These are phyloP conservation scores for Saguinus oedipus DNA, from an alignment of 2,797 vertebrate genomes.

Conservation along the genomic window DNA sequence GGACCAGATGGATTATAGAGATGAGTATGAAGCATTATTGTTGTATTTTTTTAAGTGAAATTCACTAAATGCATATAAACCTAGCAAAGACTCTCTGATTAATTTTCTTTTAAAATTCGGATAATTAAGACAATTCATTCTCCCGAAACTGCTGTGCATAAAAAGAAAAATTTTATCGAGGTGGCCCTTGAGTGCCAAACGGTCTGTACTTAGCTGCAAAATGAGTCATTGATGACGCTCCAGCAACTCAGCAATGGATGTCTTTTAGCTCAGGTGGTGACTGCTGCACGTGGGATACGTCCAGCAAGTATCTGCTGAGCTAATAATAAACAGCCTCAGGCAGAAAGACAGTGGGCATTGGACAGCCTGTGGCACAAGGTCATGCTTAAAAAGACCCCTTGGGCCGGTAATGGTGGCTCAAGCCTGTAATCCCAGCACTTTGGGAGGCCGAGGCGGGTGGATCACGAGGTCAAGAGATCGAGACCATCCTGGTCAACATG, in stretches of 20 bases:
- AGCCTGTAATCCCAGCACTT: no score
- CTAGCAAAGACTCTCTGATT: not conserved
- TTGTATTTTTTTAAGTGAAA: not conserved
- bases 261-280: no score
- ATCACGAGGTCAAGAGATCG: no score
- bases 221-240: not conserved
- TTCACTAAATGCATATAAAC: not conserved
- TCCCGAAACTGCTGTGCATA: not conserved
- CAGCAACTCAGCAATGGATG: accelerated
- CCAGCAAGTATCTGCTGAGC: not conserved
- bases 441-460: no score
- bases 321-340: not conserved
- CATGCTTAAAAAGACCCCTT: not conserved
- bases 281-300: not conserved
- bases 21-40: not conserved
- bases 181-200: not conserved
- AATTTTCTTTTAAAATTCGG: not conserved
- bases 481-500: no score
- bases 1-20: not conserved
- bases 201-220: not conserved
- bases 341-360: not conserved
- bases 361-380: not conserved
- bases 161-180: not conserved
- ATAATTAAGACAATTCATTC: not conserved
- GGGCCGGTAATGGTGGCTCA: no score